Conservation (phyloP, 2,113 vertebrate genomes). For the Psilopsiagon aymara region DNA sequence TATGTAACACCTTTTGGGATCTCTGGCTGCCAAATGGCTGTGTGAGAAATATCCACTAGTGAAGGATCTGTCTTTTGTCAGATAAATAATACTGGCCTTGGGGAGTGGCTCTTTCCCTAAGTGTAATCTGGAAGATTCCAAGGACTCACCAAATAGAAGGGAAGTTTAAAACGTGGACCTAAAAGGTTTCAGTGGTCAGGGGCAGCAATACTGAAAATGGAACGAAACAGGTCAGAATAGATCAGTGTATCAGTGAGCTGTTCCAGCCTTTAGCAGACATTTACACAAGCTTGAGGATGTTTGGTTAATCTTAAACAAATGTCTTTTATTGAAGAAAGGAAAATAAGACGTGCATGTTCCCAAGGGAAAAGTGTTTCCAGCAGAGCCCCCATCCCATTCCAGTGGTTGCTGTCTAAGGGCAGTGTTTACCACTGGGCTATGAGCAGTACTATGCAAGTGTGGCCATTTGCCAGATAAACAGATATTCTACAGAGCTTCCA, state of each 20-base stretch:
- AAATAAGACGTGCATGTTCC: not conserved
- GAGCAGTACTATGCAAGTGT: constrained; percentile 43
- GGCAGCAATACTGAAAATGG: not conserved
- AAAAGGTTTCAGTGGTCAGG: not conserved
- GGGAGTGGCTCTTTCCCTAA: not conserved
- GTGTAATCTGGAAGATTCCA: not conserved
- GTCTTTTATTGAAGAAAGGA: not conserved
- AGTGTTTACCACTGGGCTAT: constrained; percentile 46
- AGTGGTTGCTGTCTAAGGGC: not conserved
- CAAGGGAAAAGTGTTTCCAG: not conserved
- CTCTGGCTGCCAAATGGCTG: not conserved
- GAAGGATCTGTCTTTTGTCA: not conserved
- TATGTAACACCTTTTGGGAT: not conserved
- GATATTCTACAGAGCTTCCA: constrained; percentile 65
- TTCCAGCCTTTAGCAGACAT: not conserved
- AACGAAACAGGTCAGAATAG: not conserved
- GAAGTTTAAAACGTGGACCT: not conserved
- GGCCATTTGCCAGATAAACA: constrained; percentile 59
- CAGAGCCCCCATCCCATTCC: not conserved
- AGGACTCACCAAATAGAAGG: not conserved
- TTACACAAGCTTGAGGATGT: not conserved
- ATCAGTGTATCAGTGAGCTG: not conserved
- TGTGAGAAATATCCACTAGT: not conserved
- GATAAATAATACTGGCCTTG: not conserved
- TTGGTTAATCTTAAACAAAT: not conserved